Conservation (phyloP, 2,797 vertebrate genomes). For the Scarus forsteni region DNA sequence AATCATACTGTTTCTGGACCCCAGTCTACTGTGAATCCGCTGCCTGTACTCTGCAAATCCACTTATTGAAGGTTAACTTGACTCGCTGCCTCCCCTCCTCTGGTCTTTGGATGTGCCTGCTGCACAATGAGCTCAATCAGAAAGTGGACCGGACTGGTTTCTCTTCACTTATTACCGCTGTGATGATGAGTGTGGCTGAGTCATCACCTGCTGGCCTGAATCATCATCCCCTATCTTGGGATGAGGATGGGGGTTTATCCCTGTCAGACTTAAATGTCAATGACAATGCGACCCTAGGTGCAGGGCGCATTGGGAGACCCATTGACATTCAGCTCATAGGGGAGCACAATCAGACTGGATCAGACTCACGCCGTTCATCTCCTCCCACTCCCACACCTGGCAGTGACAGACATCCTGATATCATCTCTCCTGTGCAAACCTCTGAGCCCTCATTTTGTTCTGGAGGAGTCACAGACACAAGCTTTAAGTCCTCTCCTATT, state of each 20-base stretch:
- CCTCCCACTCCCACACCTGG: slow-evolving; percentile 29
- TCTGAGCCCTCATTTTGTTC: background rate
- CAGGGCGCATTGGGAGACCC: slow-evolving; percentile 35
- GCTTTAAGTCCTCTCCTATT: slow-evolving; percentile 8
- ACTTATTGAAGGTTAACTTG: slow-evolving; percentile 20
- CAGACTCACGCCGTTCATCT: slow-evolving; percentile 45
- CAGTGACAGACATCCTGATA: slow-evolving; percentile 10
- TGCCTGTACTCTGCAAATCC: slow-evolving; percentile 2
- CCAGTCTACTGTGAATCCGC: slow-evolving; percentile 15
- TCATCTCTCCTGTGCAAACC: slow-evolving; percentile 20
- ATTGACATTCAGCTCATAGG: slow-evolving; percentile 65
- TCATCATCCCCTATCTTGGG: slow-evolving; percentile 24
- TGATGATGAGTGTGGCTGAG: slow-evolving; percentile 25
- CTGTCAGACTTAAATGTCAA: slow-evolving; percentile 68
- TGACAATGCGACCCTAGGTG: slow-evolving; percentile 51
- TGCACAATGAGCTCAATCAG: slow-evolving; percentile 48
- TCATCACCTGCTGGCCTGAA: slow-evolving; percentile 27
- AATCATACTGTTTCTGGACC: slow-evolving; percentile 8
- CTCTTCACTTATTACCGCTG: slow-evolving; percentile 9
- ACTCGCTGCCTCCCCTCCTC: background rate
- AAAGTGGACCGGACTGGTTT: slow-evolving; percentile 22
- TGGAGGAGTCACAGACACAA: slow-evolving; percentile 9
- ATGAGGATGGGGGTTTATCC: slow-evolving; percentile 30
- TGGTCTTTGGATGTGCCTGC: slow-evolving; percentile 19
- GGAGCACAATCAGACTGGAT: slow-evolving; percentile 52